Evolutionary conservation across 2,113 vertebrate genomes (phyloP).

Genomic region (Barnardius zonarius): DNA sequence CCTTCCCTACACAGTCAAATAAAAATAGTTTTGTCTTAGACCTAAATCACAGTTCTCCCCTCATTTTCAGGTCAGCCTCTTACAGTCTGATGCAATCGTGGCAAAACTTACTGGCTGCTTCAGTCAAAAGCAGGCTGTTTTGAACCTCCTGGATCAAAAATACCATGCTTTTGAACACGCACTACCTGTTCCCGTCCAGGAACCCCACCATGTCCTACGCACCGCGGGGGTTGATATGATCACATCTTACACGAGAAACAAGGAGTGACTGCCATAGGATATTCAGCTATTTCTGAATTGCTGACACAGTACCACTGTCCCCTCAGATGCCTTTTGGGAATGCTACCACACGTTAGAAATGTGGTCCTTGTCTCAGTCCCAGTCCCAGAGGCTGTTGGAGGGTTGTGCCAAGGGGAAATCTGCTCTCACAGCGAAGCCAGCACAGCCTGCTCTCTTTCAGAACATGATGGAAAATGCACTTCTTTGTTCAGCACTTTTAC

Average conservation of each 20-base stretch:
- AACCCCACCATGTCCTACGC: not conserved
- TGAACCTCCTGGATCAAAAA: not conserved
- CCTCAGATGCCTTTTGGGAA: not conserved
- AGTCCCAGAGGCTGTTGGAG: not conserved
- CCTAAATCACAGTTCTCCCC: not conserved
- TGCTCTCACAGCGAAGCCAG: not conserved
- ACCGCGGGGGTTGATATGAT: fast-evolving
- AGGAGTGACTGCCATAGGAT: not conserved
- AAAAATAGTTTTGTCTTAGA: not conserved
- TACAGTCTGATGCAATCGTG: constrained; percentile 11
- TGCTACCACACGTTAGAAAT: fast-evolving
- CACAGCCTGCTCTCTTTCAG: constrained; percentile 32
- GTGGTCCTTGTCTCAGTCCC: not conserved
- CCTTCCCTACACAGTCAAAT: not conserved
- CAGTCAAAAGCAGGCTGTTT: not conserved
- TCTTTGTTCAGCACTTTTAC: constrained; percentile 56
- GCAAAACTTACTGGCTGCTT: not conserved
- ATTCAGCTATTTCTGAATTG: not conserved
- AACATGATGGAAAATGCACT: constrained; percentile 46
- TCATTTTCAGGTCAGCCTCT: not conserved
- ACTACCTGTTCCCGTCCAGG: not conserved
- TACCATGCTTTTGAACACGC: not conserved
- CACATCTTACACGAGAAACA: not conserved
- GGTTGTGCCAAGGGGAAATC: constrained; percentile 27
- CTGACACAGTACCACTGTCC: not conserved